Evolutionary conservation across 2,888 invertebrate species (phyloP).

Genomic region (Cryptocheilus praepositus): DNA sequence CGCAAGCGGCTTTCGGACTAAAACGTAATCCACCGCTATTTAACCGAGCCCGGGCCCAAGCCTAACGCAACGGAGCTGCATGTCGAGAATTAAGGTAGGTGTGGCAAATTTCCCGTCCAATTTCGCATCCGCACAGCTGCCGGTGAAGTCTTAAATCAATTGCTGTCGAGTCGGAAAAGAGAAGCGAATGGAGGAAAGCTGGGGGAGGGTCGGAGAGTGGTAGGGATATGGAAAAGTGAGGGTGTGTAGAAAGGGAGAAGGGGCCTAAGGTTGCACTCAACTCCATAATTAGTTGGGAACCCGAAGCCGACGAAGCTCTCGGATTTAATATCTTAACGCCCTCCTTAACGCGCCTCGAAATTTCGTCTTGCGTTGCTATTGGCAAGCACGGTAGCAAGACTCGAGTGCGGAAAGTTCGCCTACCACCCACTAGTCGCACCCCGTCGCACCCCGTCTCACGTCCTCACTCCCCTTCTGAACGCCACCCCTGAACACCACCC

Average conservation of each 20-base stretch:
- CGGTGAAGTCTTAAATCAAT: constrained; percentile 70
- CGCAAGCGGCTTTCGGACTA: too few relatives aligned
- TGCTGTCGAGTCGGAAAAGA: constrained; percentile 45
- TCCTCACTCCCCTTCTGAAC: not conserved
- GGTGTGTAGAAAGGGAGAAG: constrained; percentile 13
- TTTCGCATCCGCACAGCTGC: constrained; percentile 65
- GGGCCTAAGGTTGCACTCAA: constrained; percentile 63
- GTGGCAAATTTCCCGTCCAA: constrained; percentile 60
- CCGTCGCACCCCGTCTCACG: constrained; percentile 3
- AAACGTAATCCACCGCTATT: too few relatives aligned
- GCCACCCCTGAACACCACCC: too few relatives aligned
- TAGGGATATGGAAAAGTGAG: constrained; percentile 12
- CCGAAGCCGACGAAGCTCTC: constrained; percentile 58
- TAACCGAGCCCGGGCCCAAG: too few relatives aligned
- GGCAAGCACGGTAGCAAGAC: constrained; percentile 48
- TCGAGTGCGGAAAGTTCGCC: constrained; percentile 52
- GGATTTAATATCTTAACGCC: constrained; percentile 69
- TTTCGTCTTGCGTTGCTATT: constrained; percentile 57
- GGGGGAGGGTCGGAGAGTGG: constrained; percentile 19
- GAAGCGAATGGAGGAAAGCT: constrained; percentile 19
- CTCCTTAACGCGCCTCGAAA: constrained; percentile 63
- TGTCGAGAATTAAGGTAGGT: constrained; percentile 44
- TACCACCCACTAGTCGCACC: not conserved
- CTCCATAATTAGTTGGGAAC: constrained; percentile 67
- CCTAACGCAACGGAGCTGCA: constrained; percentile 14